Base-by-base conservation (phyloP, 2,888 invertebrate genomes). In the Syritta pipiens region DNA sequence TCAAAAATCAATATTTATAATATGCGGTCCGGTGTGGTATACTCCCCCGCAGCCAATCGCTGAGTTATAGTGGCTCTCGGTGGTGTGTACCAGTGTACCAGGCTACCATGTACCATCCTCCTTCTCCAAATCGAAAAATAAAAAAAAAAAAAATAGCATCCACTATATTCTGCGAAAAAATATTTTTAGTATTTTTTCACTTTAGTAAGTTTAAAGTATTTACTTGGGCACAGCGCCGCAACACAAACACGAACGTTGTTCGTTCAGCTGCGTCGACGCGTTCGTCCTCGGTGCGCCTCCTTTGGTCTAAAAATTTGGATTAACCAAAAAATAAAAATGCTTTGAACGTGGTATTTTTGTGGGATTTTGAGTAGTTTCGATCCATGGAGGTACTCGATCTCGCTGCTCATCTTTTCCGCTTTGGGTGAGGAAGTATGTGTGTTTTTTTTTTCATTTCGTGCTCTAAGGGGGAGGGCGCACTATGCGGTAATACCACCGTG, bases 1-100 rank as follows among this genome's bases (percentile, higher is more conserved):
- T 84, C 83, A 83, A 85, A 85, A 86, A 86, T 87, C 85, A 87
- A 86, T 88, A 87, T 87, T 87, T 87, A 87, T 86, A 86, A 86
- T 82, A 82, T 63, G 53, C 46, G 63, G 51, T 49, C 55, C 49
- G 67, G 62, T 55, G 67, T n/a, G n/a, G n/a, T 51, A 72, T 63
- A 69, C 49, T 59, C 51, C 71, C 63, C 48, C 72, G 53, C 69
- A 24, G 44, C 51, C 67, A 67, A 59, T 77, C 40, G 30, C 10
- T 22, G 57, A 59, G 57, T 30, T 59, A n/a, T n/a, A 46, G 62
- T 48, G 57, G 40, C 44, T 40, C 48, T 55, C 40, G 42, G 30
- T 40, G 32, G 37, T 51, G n/a, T n/a, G 44, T 59, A 69, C 46
- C 65, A 53, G 30, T 48, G 63, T n/a, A n/a, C n/a, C n/a, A n/a